Base-by-base conservation (phyloP, 2,113 vertebrate species). In the Pachycephala philippinensis region DNA sequence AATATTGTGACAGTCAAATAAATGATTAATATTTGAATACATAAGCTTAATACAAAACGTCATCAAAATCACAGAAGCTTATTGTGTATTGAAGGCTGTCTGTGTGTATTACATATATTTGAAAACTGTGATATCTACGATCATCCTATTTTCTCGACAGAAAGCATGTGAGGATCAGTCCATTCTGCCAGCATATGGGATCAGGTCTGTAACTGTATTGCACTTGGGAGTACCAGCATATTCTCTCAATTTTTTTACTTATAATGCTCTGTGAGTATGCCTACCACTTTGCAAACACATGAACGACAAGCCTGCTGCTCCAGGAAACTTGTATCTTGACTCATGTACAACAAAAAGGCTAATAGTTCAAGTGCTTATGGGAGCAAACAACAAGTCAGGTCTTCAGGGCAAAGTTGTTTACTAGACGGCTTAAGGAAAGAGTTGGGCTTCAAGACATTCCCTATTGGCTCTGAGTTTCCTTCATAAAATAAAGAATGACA, bases 361-460 rank as follows among this genome's bases (percentile, higher is more conserved):
- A 86, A 85, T 18, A 91, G 75, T 93, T 96, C 89, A 96, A 91
- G 83, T 44, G 49, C 49, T 52, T 57, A 64, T 42, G 86, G 87
- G 31, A 84, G 18, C 35, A 78, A 93, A 89, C 47, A 74, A 79
- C 3, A 6, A 88, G 42, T 9, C 30, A 89, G n/a, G 64, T 87
- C 61, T 89, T 91, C 70, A 64, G 52, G 88, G 65, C 65, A 84
- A 90, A 76, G 42, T 0, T 64, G 49, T 39, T 37, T 45, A 86
- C 50, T 12, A 59, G 72, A 66, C 77, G 27, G 17, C 31, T 80
- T 88, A 37, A 22, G 30, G n/a, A 71, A 89, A 84, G 40, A 33
- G 13, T 5, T 80, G 11, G 23, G 40, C 42, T 69, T 76, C 50
- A 65, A 85, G 45, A 33, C 1, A 0, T 61, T 78, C 35, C 14